These are phyloP conservation scores for Perccottus glenii DNA, from an alignment of 2,113 vertebrate genomes.

Conservation along the genomic window DNA sequence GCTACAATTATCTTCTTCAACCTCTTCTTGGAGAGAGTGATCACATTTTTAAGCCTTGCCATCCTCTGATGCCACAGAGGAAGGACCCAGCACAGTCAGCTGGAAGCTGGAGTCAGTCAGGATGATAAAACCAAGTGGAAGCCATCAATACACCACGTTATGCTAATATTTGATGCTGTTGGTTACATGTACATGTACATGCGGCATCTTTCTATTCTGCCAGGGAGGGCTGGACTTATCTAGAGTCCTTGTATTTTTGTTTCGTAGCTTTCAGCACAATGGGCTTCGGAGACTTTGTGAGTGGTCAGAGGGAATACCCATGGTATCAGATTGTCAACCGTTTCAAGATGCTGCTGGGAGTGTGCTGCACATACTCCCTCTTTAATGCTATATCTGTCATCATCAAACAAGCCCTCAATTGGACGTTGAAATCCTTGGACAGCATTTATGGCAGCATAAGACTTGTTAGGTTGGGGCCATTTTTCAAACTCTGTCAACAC, in stretches of 20 bases:
- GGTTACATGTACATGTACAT: constrained; percentile 58
- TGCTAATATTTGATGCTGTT: constrained; percentile 45
- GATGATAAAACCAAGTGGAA: constrained; percentile 42
- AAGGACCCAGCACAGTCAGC: background rate
- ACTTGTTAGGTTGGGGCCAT: background rate
- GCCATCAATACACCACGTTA: constrained; percentile 61
- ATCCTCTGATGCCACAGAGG: constrained; percentile 44
- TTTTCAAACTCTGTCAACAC: constrained; percentile 20
- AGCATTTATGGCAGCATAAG: constrained; percentile 8
- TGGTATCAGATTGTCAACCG: constrained; percentile 68
- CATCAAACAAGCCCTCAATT: constrained; percentile 69
- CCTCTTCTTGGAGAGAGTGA: constrained; percentile 56
- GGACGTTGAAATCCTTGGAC: constrained; percentile 49
- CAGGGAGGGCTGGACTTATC: constrained; percentile 71
- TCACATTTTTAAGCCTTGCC: constrained; percentile 54
- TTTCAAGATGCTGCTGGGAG: constrained; percentile 68
- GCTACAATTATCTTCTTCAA: constrained; percentile 70
- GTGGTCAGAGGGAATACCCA: constrained; percentile 54
- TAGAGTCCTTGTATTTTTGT: constrained; percentile 75
- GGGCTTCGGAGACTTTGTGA: constrained; percentile 77
- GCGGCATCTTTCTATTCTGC: constrained; percentile 63
- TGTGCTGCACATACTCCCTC: constrained; percentile 73
- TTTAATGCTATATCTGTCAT: constrained; percentile 69
- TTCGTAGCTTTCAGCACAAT: constrained; percentile 75
- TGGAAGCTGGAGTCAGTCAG: background rate